Evolutionary conservation across 2,797 vertebrate species (phyloP), one percentile per base, ranked within the genome.

Genomic region (Melanogrammus aeglefinus): DNA sequence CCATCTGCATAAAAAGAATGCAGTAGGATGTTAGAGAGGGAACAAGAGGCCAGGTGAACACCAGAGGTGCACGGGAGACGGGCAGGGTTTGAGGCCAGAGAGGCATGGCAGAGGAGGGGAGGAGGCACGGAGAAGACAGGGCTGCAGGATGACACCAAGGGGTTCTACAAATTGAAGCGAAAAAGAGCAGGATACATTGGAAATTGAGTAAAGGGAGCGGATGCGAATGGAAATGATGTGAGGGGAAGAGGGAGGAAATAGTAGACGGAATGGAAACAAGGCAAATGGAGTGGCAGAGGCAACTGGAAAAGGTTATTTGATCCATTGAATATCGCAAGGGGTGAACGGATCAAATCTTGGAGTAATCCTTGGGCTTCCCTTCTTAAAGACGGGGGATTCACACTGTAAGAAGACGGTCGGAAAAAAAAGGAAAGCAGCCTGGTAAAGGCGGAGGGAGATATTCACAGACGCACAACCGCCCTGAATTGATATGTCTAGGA

Each of bases 281-380:
- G 24, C 29, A 4, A 77, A 76, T 66, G 57, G n/a, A 82, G 36
- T 6, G 57, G 13, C 21, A 72, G 77, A 75, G 71, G 38, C 75
- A 84, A 78, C 38, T 78, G 36, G 18, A 83, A 82, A 82, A 24
- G 38, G 71, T 70, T 14, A 21, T 85, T 81, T 80, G 71, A 89
- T 74, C 74, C 72, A 74, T 44, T 73, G 71, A 72, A 18, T 77
- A 69, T 84, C 75, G 72, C 36, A 47, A 66, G 6, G 72, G 73
- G 35, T 79, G 79, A 80, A 76, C 8, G 79, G 41, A 76, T 84
- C 31, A 78, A 75, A 85, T 78, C 21, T 75, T 38, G 77, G 71
- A 8, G 29, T 80, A 80, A 81, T 86, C 63, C 3, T 0, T 38
- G 39, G 10, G 73, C 73, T 75, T 73, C 74, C 77, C 57, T 33